Evolutionary conservation across 2,797 vertebrate species (phyloP), one percentile per base, ranked within the genome.

Genomic region (Philypnodon macrostomus): DNA sequence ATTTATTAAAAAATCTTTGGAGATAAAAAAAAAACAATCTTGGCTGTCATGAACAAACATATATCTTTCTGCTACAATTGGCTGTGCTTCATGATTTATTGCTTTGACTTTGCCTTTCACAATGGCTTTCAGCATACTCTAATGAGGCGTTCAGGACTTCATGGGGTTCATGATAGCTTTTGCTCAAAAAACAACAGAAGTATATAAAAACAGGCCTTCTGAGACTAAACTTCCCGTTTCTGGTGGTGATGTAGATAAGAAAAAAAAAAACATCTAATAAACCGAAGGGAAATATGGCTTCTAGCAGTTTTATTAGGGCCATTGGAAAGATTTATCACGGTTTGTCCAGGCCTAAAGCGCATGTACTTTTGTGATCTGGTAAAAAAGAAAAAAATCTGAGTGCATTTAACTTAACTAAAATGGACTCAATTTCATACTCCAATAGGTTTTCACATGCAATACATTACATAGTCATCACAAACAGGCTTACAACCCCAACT

Each of bases 171-270:
- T 10, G 17, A 56, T 34, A 26, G 40, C 60, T 45, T 16, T 21
- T 12, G 14, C 7, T 58, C 38, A 34, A 7, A n/a, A 33, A 36
- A 30, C 27, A 3, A 16, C 11, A 31, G 12, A 15, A 7, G 11
- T 30, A 17, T 16, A 33, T 2, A 27, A 44, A 18, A 44, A 14
- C 3, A 58, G 40, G 33, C 37, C 59, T 54, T 59, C 13, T 29
- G 31, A 48, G 32, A 63, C 31, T 26, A 24, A 26, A 45, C 53
- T 42, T 67, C 50, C 10, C 60, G 24, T 45, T 69, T 64, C 59
- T 55, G 62, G 26, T 7, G 1, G 30, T 39, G 36, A 52, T 42
- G 11, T 2, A 52, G 57, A 63, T 53, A 67, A 70, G 53, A 36
- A 42, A 51, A 63, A 21, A 53, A n/a, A n/a, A 58, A 26, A 37